A percentile compares a stretch with the other conserved stretches of the same genome.
Evolutionary conservation across 2,113 vertebrate genomes (phyloP).

Genomic region (Urocolius indicus): DNA sequence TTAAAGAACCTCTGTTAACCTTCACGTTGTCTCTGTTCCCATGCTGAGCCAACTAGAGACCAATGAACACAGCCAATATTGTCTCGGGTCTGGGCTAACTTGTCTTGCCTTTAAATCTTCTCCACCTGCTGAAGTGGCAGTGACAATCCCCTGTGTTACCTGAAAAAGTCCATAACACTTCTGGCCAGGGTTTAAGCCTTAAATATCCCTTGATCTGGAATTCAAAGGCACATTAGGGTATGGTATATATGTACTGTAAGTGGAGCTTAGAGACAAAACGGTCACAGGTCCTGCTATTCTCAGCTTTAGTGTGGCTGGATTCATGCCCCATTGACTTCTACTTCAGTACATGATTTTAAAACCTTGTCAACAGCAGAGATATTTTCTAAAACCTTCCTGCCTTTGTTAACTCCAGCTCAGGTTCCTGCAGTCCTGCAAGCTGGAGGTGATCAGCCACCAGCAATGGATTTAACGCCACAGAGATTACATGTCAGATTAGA

Average conservation of each 20-base stretch:
- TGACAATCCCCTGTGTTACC: not conserved
- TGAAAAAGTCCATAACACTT: not conserved
- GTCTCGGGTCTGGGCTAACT: not conserved
- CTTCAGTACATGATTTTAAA: not conserved
- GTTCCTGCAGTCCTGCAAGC: not conserved
- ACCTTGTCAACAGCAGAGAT: not conserved
- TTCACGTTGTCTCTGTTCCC: not conserved
- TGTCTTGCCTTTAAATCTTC: not conserved
- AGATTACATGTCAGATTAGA: constrained; percentile 6
- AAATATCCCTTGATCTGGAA: not conserved
- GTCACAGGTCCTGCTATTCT: not conserved
- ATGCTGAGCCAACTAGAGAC: not conserved
- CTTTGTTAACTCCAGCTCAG: not conserved
- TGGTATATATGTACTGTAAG: not conserved
- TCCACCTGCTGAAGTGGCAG: not conserved
- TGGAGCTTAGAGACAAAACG: not conserved
- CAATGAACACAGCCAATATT: not conserved
- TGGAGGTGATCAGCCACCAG: not conserved
- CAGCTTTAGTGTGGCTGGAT: not conserved
- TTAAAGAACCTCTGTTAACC: not conserved
- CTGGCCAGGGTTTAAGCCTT: not conserved
- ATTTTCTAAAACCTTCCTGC: not conserved
- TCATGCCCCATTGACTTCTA: not conserved
- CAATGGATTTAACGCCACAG: not conserved
- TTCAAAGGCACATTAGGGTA: not conserved